Evolutionary conservation across 2,888 invertebrate genomes (phyloP).

Genomic region (Cetonia aurata): DNA sequence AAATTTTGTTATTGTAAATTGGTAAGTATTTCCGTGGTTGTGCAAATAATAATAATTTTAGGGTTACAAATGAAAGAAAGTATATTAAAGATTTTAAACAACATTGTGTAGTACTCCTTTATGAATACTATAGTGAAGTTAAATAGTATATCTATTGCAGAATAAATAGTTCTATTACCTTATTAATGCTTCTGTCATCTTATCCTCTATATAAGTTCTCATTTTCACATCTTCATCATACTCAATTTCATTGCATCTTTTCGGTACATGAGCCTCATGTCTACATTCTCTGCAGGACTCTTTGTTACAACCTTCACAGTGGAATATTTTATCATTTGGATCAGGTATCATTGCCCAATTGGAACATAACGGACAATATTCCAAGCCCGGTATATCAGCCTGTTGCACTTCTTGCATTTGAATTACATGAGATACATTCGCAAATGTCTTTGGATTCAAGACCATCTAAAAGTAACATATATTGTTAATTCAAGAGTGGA

Average conservation of each 20-base stretch:
- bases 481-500: not conserved
- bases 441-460: conserved; percentile 62
- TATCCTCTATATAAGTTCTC: conserved; percentile 70
- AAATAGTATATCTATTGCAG: too few species aligned
- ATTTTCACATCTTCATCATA: conserved; percentile 66
- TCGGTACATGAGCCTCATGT: conserved; percentile 70
- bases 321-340: conserved; percentile 66
- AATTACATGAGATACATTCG: conserved; percentile 65
- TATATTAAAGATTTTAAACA: conserved; percentile 1
- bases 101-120: not conserved
- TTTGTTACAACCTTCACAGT: conserved; percentile 70
- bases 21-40: too few species aligned
- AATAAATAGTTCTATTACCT: conserved; percentile 54
- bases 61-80: conserved; percentile 3
- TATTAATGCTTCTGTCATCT: conserved; percentile 69
- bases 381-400: conserved; percentile 70
- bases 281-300: conserved; percentile 71
- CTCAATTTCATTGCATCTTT: conserved; percentile 68
- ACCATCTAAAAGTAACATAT: conserved; percentile 19
- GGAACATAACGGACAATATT: conserved; percentile 71
- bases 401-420: conserved; percentile 70
- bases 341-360: conserved; percentile 69
- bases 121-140: too few species aligned
- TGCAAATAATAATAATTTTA: conserved; percentile 37
- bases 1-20: too few species aligned